Evolutionary conservation across 1,140 invertebrate genomes (phyloP).

Genomic region (Pararge aegeria): DNA sequence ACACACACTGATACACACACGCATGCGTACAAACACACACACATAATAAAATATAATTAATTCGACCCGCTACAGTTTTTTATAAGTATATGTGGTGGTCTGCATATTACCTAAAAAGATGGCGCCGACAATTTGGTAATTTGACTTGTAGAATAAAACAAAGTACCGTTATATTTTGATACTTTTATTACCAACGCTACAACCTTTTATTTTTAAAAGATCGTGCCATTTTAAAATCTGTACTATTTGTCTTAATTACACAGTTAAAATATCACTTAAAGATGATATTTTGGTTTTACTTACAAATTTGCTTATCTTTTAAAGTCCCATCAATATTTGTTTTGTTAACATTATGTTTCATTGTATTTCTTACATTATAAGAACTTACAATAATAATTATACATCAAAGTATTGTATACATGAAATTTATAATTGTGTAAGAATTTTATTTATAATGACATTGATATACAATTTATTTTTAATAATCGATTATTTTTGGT

Average conservation of each 20-base stretch:
- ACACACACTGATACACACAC: no score
- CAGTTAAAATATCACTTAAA: slow-evolving; percentile 44
- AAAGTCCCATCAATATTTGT: slow-evolving; percentile 24
- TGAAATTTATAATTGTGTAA: no score
- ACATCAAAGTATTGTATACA: no score
- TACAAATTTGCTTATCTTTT: slow-evolving; percentile 10
- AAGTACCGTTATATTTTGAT: slow-evolving; percentile 18
- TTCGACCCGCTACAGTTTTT: no score
- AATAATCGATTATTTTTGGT: no score
- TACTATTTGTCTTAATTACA: slow-evolving; percentile 46
- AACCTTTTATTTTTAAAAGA: slow-evolving; percentile 51
- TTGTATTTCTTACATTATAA: slow-evolving; percentile 6
- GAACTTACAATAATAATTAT: slow-evolving; percentile 3
- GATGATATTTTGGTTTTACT: slow-evolving; percentile 45
- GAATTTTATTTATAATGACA: no score
- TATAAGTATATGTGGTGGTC: no score
- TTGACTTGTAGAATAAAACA: background rate
- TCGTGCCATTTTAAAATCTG: slow-evolving; percentile 35
- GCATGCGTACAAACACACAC: no score
- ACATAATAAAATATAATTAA: no score
- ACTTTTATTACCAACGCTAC: slow-evolving; percentile 69
- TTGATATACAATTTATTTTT: no score
- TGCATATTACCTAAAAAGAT: background rate
- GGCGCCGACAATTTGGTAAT: background rate
- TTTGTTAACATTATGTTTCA: slow-evolving; percentile 7